Percentiles rank a stretch among this genome's conserved stretches.
These are phyloP conservation scores for Plutomurus gul DNA, from an alignment of 1,140 invertebrate genomes.

Conservation along the genomic window DNA sequence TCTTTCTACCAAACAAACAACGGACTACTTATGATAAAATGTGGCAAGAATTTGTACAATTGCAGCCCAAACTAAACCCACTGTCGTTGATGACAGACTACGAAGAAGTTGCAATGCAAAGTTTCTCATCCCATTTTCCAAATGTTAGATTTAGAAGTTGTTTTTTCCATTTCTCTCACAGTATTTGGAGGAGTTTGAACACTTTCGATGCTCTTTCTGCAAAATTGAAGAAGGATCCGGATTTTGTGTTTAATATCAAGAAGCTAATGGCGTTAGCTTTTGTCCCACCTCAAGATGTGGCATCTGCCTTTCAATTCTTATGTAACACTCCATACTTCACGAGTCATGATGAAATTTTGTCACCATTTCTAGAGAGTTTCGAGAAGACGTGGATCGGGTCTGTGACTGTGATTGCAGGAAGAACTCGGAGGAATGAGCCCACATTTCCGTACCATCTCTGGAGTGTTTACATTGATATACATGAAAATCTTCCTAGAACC, in stretches of 20 bases:
- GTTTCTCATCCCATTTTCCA: background rate
- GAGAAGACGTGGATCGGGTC: background rate
- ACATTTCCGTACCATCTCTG: background rate
- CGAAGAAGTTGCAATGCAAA: background rate
- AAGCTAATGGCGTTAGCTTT: slow-evolving; percentile 33
- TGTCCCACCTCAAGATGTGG: slow-evolving; percentile 22
- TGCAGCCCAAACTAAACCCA: background rate
- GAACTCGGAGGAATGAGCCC: background rate
- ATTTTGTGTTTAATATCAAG: background rate
- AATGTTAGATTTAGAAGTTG: background rate
- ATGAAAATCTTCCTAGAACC: background rate
- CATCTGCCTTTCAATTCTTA: background rate
- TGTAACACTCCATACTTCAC: background rate
- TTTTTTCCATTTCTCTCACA: background rate
- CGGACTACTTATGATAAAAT: background rate
- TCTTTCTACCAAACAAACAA: background rate
- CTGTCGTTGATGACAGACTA: background rate
- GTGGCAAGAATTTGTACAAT: background rate
- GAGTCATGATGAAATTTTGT: background rate
- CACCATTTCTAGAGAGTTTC: background rate
- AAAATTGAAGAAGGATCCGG: background rate
- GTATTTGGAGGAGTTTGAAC: background rate
- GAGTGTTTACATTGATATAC: background rate
- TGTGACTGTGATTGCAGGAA: background rate
- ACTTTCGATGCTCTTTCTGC: background rate